Evolutionary conservation across 35 echinoderm and acorn worm species (phyloP).

Genomic region (Holothuria glaberrima): DNA sequence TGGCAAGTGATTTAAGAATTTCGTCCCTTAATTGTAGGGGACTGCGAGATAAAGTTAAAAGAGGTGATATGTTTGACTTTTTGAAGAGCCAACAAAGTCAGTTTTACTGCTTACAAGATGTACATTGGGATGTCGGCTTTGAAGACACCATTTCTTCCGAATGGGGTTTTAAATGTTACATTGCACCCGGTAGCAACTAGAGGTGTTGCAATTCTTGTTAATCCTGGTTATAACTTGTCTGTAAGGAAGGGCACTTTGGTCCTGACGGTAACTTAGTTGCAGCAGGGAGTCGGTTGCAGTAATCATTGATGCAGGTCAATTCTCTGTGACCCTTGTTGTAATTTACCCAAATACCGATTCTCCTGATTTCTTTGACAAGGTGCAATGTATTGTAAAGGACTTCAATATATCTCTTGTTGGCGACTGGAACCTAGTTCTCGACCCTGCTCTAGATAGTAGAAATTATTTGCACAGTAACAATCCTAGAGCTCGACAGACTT

Average conservation of each 20-base stretch:
- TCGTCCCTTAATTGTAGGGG: not conserved
- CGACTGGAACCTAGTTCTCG: not conserved
- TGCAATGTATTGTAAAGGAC: not conserved
- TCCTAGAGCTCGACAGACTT: not conserved
- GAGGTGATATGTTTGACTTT: not conserved
- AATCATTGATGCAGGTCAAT: too few relatives aligned
- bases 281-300: not conserved
- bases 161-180: constrained; percentile 6
- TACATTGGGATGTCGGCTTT: not conserved
- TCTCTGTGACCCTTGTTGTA: too few relatives aligned
- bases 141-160: not conserved
- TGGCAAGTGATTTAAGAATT: not conserved
- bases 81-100: not conserved
- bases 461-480: not conserved
- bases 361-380: not conserved
- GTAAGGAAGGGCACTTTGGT: not conserved
- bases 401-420: not conserved
- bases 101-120: constrained; percentile 12
- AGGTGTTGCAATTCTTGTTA: not conserved
- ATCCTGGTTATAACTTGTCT: not conserved
- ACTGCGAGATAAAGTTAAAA: not conserved
- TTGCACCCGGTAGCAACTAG: constrained; percentile 10
- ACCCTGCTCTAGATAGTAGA: not conserved
- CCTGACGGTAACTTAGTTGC: not conserved
- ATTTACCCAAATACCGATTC: not conserved